Base-by-base conservation (phyloP, 2,113 vertebrate species). In the Myiopsitta monachus region DNA sequence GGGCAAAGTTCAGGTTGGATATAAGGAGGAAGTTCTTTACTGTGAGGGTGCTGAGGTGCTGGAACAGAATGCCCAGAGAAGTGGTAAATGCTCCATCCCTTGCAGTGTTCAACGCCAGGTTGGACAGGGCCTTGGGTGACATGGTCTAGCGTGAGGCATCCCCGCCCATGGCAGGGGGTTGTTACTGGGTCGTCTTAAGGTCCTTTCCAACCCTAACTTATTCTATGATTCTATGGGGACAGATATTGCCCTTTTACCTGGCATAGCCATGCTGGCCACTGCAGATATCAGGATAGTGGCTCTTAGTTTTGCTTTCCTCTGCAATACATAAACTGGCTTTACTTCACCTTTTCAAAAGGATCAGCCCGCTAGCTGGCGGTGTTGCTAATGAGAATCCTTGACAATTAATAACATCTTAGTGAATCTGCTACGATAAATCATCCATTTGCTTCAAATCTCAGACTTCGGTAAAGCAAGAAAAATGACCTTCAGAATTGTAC, bases 241-340 rank as follows among this genome's bases (percentile, higher is more conserved):
- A 46, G 3, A 5, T 46, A 18, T 75, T 41, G 46, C 24, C 38
- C 11, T 49, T 63, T 33, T 5, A 14, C 18, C 30, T 69, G 44
- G 9, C 1, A 1, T n/a, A 76, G 51, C 26, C 3, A 1, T 30
- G 12, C 33, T 47, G 70, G 6, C 31, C 2, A 0, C 57, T 36
- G 18, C 0, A 2, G 19, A 3, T 22, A 2, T 36, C 39, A 78
- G 26, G 44, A 24, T 36, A 61, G 38, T 0, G 1, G 19, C 14
- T 87, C n/a, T 54, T 63, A 18, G 9, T 18, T 72, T 59, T 88
- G 27, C 27, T 70, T 86, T 86, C 38, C 21, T 44, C 17, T 80
- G 30, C 30, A 41, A 38, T 27, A 33, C 5, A 21, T 43, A 28
- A 54, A 64, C 6, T 26, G 64, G 12, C 23, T 68, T 87, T 26